phyloP scores from a whole-genome alignment of 1,140 invertebrate species.

The Fopius arisanus region DNA sequence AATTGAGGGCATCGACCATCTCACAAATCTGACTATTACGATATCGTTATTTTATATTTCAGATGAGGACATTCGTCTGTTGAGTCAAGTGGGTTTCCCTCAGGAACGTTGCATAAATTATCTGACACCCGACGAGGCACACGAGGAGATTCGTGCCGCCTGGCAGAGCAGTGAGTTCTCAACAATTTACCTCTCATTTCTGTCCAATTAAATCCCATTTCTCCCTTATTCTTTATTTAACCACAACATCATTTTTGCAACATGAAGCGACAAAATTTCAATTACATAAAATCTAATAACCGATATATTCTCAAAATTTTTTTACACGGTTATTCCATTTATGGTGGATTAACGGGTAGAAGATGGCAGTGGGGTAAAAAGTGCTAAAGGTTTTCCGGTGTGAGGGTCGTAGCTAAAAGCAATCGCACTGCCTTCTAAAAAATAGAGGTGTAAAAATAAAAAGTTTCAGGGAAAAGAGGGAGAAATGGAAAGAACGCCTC shows the following conservation, averaged over 20 bases:
- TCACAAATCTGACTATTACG: neutral
- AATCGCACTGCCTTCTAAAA: slow-evolving; percentile 11
- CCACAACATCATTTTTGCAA: neutral
- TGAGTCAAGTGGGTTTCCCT: slow-evolving; percentile 74
- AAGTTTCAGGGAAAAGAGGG: neutral
- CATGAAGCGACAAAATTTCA: neutral
- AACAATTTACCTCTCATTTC: neutral
- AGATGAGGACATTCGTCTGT: slow-evolving; percentile 75
- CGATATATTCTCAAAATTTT: neutral
- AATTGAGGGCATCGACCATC: neutral
- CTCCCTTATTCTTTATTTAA: neutral
- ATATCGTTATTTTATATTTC: slow-evolving; percentile 46
- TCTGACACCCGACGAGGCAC: slow-evolving; percentile 69
- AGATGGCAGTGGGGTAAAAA: neutral
- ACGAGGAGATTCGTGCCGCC: slow-evolving; percentile 75
- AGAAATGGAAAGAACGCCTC: neutral
- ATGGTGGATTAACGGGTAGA: neutral
- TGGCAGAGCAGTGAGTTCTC: slow-evolving; percentile 82
- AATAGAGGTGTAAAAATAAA: neutral
- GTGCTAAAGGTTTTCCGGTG: slow-evolving; percentile 20
- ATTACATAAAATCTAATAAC: neutral
- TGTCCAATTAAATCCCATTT: neutral
- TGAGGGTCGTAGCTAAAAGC: slow-evolving; percentile 23
- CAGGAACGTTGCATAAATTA: slow-evolving; percentile 80
- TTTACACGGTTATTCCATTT: slow-evolving; percentile 19